Conservation (phyloP, 2,797 vertebrate species). For the Tapera naevia region DNA sequence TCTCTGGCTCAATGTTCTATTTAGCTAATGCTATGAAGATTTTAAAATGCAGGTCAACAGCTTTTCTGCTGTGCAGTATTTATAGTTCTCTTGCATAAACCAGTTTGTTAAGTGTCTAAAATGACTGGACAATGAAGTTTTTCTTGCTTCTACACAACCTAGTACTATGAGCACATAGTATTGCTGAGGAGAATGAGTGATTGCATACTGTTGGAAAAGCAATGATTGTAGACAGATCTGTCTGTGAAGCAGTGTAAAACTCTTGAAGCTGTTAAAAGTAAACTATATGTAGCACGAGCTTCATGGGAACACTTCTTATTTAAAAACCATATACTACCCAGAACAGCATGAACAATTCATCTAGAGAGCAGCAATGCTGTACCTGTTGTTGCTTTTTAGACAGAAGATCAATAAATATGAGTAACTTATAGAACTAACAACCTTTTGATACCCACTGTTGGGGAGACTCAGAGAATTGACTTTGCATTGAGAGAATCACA, state of each 20-base stretch:
- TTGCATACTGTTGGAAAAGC: not conserved
- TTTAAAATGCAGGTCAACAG: not conserved
- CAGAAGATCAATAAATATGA: constrained; percentile 35
- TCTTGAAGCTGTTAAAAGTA: constrained; percentile 1
- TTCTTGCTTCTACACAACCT: not conserved
- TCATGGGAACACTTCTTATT: not conserved
- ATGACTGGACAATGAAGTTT: not conserved
- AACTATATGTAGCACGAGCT: not conserved
- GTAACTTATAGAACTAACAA: constrained; percentile 13
- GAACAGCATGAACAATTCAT: not conserved
- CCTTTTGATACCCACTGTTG: not conserved
- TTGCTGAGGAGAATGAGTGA: not conserved
- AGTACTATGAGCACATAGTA: not conserved
- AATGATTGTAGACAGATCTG: not conserved
- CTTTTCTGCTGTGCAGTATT: not conserved
- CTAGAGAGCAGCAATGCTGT: not conserved
- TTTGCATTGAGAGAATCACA: not conserved
- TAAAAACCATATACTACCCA: not conserved
- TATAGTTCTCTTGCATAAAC: not conserved
- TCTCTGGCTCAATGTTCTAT: not conserved
- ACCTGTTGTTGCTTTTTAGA: not conserved
- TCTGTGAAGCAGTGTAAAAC: not conserved
- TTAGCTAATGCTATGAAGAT: not conserved
- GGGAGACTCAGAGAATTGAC: not conserved
- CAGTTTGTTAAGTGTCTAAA: not conserved